phyloP scores from a whole-genome alignment of 2,888 invertebrate genomes.

The Hypsopygia costalis region DNA sequence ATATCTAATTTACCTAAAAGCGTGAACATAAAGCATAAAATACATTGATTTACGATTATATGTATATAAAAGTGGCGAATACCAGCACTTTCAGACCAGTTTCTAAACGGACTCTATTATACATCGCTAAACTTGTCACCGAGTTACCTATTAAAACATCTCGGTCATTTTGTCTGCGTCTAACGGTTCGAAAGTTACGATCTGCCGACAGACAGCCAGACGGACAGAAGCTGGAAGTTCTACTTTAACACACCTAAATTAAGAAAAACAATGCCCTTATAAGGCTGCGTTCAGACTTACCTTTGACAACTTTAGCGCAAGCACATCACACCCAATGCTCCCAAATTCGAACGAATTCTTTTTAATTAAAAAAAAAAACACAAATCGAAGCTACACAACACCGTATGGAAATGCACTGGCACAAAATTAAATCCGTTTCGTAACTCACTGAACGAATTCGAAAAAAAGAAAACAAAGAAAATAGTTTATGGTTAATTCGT shows the following conservation, averaged over 20 bases:
- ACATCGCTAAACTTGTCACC: neutral
- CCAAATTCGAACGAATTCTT: conserved; percentile 9
- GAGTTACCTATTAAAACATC: conserved; percentile 8
- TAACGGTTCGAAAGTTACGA: conserved; percentile 24
- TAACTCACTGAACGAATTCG: conserved; percentile 41
- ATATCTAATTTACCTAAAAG: no score
- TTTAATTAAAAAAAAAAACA: conserved; percentile 3
- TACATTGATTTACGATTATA: no score
- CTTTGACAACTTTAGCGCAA: conserved; percentile 16
- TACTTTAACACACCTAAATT: neutral
- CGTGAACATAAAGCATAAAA: no score
- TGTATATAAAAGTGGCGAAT: no score
- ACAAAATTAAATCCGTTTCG: conserved; percentile 46
- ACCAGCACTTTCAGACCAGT: no score
- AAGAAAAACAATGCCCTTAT: conserved; percentile 8
- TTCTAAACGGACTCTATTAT: no score
- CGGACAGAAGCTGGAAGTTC: neutral
- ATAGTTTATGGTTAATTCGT: conserved; percentile 31
- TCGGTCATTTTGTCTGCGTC: conserved; percentile 20
- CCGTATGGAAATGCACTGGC: conserved; percentile 41
- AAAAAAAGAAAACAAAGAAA: conserved; percentile 51
- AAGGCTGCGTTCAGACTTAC: conserved; percentile 12
- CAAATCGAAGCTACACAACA: conserved; percentile 14
- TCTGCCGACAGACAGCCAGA: conserved; percentile 12
- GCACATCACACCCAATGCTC: conserved; percentile 16